A percentile compares a stretch with the other conserved stretches of the same genome.
Conservation (phyloP, 1,140 invertebrate species). For the Platyscapa corneri region DNA sequence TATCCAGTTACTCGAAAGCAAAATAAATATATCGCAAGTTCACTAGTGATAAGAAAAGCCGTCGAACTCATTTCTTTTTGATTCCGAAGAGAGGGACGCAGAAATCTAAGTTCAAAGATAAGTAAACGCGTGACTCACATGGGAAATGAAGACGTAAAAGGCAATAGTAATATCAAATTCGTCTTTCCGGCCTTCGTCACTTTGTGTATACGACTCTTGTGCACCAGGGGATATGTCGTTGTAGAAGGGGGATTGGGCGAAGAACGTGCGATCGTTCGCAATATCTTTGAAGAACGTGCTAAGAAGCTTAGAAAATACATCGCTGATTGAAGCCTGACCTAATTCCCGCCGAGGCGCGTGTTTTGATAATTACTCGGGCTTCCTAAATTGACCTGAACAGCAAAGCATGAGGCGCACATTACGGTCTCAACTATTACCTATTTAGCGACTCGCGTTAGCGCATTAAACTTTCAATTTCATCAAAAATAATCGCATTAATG, state of each 20-base stretch:
- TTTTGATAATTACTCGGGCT: too few species aligned
- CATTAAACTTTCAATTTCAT: constrained; percentile 11
- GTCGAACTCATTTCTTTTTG: too few species aligned
- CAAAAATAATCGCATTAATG: neutral
- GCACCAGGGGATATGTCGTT: neutral
- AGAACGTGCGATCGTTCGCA: too few species aligned
- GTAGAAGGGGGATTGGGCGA: neutral
- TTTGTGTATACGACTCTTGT: neutral
- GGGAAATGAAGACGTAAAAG: neutral
- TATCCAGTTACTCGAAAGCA: too few species aligned
- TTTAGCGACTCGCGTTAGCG: too few species aligned
- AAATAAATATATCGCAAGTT: too few species aligned
- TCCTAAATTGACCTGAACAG: neutral
- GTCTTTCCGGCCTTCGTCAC: neutral
- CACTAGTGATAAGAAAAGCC: too few species aligned
- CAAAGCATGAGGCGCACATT: neutral
- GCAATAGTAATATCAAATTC: neutral
- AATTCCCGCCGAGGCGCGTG: neutral
- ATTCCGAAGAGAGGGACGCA: too few species aligned
- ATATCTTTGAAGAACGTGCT: neutral
- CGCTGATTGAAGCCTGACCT: constrained; percentile 29
- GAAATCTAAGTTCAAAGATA: neutral
- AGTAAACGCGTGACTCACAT: neutral
- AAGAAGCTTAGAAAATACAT: constrained; percentile 17
- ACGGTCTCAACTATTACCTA: too few species aligned